These are phyloP conservation scores for Lutraria rhynchaena DNA, from an alignment of 1,140 invertebrate species.

Conservation along the genomic window DNA sequence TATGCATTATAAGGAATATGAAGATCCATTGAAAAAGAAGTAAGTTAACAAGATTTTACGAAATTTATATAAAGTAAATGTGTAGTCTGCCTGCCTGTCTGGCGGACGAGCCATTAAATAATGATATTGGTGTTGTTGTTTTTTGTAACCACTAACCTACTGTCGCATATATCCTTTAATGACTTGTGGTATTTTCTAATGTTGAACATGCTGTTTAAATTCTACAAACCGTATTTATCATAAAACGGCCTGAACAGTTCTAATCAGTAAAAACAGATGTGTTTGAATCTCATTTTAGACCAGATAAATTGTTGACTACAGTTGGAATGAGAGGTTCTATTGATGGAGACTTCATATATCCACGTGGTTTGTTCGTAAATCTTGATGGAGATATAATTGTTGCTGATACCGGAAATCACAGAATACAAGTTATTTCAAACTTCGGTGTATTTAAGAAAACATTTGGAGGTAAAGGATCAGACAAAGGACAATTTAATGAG, in stretches of 20 bases:
- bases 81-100: too few species aligned
- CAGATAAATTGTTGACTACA: slow-evolving; percentile 76
- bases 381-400: slow-evolving; percentile 92
- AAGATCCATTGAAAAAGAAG: slow-evolving; percentile 23
- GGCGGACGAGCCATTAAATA: too few species aligned
- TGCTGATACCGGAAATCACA: slow-evolving; percentile 95
- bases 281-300: slow-evolving; percentile 62
- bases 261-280: too few species aligned
- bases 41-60: too few species aligned
- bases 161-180: too few species aligned
- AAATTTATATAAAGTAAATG: too few species aligned
- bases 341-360: slow-evolving; percentile 76
- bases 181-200: too few species aligned
- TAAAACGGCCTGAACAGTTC: too few species aligned
- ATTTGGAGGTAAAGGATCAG: slow-evolving; percentile 72
- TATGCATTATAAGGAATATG: slow-evolving; percentile 61
- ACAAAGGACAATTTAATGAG: slow-evolving; percentile 73
- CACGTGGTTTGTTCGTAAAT: slow-evolving; percentile 88
- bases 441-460: slow-evolving; percentile 72
- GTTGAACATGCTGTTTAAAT: too few species aligned
- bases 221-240: too few species aligned
- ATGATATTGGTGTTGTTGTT: too few species aligned
- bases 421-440: slow-evolving; percentile 84
- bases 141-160: too few species aligned
- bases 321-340: slow-evolving; percentile 70